Conservation (phyloP, 2,888 invertebrate species). For the Gasteruption jaculator region DNA sequence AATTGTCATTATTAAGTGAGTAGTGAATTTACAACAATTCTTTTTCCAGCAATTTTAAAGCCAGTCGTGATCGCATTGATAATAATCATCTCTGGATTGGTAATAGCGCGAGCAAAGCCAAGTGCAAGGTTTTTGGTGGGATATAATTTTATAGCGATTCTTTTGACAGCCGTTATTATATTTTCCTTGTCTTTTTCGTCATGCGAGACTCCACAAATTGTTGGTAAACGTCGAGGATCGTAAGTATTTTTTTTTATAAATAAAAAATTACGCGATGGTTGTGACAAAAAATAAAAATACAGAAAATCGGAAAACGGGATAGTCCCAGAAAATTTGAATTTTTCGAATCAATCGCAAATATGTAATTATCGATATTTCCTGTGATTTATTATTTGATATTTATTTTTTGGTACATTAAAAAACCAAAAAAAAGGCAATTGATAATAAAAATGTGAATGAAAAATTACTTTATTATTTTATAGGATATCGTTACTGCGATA, state of each 20-base stretch:
- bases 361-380: too few relatives aligned
- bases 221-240: slow-evolving; percentile 50
- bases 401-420: neutral
- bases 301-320: neutral
- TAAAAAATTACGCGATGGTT: too few relatives aligned
- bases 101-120: slow-evolving; percentile 56
- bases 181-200: slow-evolving; percentile 51
- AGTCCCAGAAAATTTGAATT: too few relatives aligned
- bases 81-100: slow-evolving; percentile 55
- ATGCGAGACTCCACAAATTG: slow-evolving; percentile 53
- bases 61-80: slow-evolving; percentile 57
- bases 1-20: neutral
- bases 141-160: slow-evolving; percentile 53
- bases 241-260: slow-evolving; percentile 28
- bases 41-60: slow-evolving; percentile 52
- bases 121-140: slow-evolving; percentile 53
- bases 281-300: too few relatives aligned
- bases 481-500: slow-evolving; percentile 48
- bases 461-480: slow-evolving; percentile 4
- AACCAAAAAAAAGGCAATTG: slow-evolving; percentile 3
- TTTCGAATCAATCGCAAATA: too few relatives aligned
- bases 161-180: slow-evolving; percentile 52
- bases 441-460: too few relatives aligned
- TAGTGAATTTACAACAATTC: neutral
- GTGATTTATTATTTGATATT: neutral